These are phyloP conservation scores for Cephus pulcher DNA, from an alignment of 2,888 invertebrate species.

Conservation along the genomic window DNA sequence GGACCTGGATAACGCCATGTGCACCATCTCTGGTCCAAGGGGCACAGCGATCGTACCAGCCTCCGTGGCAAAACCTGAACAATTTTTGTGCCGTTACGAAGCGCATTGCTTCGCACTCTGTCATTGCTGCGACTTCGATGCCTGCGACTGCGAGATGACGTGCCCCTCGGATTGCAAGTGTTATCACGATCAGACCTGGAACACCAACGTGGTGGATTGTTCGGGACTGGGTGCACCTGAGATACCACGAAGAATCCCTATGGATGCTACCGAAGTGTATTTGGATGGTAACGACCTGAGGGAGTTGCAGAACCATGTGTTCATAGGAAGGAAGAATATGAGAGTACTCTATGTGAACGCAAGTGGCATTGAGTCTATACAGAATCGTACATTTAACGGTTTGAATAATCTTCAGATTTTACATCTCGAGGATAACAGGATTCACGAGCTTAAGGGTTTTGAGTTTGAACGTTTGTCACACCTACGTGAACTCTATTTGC, in stretches of 20 bases:
- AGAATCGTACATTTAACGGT: conserved; percentile 92
- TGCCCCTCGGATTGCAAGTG: conserved; percentile 95
- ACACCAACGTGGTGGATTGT: conserved; percentile 92
- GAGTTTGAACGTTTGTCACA: conserved; percentile 86
- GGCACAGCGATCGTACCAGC: conserved; percentile 84
- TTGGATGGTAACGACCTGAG: conserved; percentile 90
- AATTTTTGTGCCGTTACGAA: conserved; percentile 93
- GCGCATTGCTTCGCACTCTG: conserved; percentile 94
- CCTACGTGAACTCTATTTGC: conserved; percentile 85
- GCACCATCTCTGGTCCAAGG: conserved; percentile 86
- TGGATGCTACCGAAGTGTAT: conserved; percentile 94
- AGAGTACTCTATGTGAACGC: conserved; percentile 86
- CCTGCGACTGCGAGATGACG: conserved; percentile 97
- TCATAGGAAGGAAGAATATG: conserved; percentile 92
- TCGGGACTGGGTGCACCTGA: conserved; percentile 82
- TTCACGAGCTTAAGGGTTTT: conserved; percentile 82
- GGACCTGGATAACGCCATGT: conserved; percentile 90
- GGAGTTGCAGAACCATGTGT: conserved; percentile 86
- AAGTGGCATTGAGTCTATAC: conserved; percentile 85
- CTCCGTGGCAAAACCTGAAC: conserved; percentile 80
- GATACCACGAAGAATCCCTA: conserved; percentile 88
- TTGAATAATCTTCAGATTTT: conserved; percentile 81
- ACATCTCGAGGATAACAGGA: conserved; percentile 87
- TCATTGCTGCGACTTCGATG: conserved; percentile 96
- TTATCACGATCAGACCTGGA: conserved; percentile 94